Evolutionary conservation across 2,888 invertebrate species (phyloP).

Genomic region (Keiferia lycopersicella): DNA sequence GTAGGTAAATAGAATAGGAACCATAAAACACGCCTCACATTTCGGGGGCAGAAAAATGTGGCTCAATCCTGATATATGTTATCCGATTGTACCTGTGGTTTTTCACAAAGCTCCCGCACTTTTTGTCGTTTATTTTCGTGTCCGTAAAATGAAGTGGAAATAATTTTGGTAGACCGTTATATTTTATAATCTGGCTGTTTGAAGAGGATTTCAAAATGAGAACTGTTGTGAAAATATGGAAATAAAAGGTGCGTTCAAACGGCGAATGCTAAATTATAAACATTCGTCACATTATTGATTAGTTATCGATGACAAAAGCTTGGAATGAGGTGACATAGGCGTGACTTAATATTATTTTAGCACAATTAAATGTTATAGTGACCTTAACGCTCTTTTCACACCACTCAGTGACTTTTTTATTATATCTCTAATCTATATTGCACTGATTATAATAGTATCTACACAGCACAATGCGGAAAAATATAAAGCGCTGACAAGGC

Average conservation of each 20-base stretch:
- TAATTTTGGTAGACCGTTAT: neutral
- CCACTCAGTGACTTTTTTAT: too few species aligned
- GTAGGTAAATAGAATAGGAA: neutral
- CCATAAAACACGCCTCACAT: conserved; percentile 34
- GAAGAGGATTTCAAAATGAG: neutral
- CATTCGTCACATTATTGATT: too few species aligned
- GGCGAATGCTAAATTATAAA: too few species aligned
- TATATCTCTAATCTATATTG: too few species aligned
- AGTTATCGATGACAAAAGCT: too few species aligned
- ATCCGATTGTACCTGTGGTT: conserved; percentile 39
- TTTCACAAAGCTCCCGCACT: conserved; percentile 22
- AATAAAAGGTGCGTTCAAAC: neutral
- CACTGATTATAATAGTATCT: too few species aligned
- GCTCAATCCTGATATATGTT: conserved; percentile 50
- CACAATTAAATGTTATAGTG: too few species aligned
- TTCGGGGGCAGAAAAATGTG: conserved; percentile 46
- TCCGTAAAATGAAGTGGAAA: conserved; percentile 11
- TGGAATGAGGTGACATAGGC: too few species aligned
- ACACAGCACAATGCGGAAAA: too few species aligned
- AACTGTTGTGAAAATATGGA: neutral
- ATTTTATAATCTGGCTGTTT: neutral
- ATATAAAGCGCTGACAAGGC: too few species aligned
- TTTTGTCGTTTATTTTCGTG: conserved; percentile 11
- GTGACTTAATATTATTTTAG: too few species aligned
- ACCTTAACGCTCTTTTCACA: too few species aligned